A percentile compares a stretch with the other conserved stretches of the same genome.
phyloP scores from a whole-genome alignment of 2,113 vertebrate genomes.

The Bos javanicus region DNA sequence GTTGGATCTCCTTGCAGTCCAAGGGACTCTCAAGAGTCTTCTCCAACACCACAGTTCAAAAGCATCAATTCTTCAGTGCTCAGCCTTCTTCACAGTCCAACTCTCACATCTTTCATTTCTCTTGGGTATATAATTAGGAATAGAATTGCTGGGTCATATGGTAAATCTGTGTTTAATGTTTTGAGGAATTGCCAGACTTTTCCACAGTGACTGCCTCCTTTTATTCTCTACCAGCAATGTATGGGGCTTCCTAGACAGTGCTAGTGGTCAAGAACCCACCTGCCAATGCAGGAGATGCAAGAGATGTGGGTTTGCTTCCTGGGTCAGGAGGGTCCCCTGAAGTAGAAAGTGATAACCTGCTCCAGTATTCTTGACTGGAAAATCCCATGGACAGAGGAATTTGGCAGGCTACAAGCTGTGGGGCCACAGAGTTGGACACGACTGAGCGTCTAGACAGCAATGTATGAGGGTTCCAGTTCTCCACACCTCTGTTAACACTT shows the following conservation, averaged over 20 bases:
- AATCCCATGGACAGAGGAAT: not conserved
- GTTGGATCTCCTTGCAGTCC: too few relatives aligned
- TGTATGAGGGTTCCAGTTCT: not conserved
- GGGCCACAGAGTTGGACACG: not conserved
- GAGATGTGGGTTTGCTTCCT: not conserved
- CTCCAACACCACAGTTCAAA: too few relatives aligned
- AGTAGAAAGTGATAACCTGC: not conserved
- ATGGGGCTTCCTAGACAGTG: not conserved
- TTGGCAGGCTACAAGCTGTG: not conserved
- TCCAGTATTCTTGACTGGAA: not conserved
- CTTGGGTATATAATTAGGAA: not conserved
- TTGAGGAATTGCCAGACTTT: not conserved
- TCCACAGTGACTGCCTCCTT: not conserved
- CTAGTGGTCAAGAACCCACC: not conserved
- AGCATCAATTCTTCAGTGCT: too few relatives aligned
- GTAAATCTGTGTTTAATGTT: not conserved
- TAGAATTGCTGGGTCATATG: not conserved
- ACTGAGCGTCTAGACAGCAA: fast-evolving
- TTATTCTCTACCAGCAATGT: not conserved
- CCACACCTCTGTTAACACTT: not conserved
- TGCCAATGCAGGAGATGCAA: not conserved
- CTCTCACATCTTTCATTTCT: not conserved
- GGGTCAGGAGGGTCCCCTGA: not conserved
- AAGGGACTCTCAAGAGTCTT: too few relatives aligned
- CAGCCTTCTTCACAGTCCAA: too few relatives aligned